phyloP scores from a whole-genome alignment of 2,888 invertebrate genomes.

The Octonoba sinensis region DNA sequence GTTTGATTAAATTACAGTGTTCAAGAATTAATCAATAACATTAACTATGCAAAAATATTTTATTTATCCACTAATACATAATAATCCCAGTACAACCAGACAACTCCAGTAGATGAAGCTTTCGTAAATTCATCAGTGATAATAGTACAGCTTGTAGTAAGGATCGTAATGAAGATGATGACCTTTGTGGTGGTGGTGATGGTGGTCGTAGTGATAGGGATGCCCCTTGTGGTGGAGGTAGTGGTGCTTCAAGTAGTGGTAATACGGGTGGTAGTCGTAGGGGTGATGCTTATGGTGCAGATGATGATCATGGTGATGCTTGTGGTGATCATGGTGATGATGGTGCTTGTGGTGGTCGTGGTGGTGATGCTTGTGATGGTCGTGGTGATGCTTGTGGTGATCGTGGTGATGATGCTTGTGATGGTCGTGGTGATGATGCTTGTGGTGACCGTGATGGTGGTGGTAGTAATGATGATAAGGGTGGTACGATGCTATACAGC shows the following conservation, averaged over 20 bases:
- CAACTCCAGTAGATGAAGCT: too few species aligned
- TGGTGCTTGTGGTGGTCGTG: constrained; percentile 15
- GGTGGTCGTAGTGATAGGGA: constrained; percentile 16
- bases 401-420: constrained; percentile 15
- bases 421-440: not conserved
- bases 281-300: constrained; percentile 15
- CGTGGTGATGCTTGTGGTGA: not conserved
- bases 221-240: constrained; percentile 19
- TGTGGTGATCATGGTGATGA: constrained; percentile 29
- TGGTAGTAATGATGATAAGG: constrained; percentile 22
- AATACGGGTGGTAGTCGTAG: constrained; percentile 32
- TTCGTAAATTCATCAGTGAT: not conserved
- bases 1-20: too few species aligned
- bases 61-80: too few species aligned
- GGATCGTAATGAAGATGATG: constrained; percentile 5
- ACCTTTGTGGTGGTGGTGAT: constrained; percentile 10
- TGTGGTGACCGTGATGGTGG: not conserved
- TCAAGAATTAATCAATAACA: too few species aligned
- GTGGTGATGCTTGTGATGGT: constrained; percentile 13
- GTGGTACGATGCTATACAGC: constrained; percentile 21
- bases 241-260: constrained; percentile 20
- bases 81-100: too few species aligned
- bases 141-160: constrained; percentile 7
- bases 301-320: constrained; percentile 26
- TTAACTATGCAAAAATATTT: too few species aligned